A percentile compares a stretch with the other conserved stretches of the same genome.
phyloP scores from a whole-genome alignment of 30 jellyfish, hydroid and myxozoan genomes.

The Nemopilema nomurai region DNA sequence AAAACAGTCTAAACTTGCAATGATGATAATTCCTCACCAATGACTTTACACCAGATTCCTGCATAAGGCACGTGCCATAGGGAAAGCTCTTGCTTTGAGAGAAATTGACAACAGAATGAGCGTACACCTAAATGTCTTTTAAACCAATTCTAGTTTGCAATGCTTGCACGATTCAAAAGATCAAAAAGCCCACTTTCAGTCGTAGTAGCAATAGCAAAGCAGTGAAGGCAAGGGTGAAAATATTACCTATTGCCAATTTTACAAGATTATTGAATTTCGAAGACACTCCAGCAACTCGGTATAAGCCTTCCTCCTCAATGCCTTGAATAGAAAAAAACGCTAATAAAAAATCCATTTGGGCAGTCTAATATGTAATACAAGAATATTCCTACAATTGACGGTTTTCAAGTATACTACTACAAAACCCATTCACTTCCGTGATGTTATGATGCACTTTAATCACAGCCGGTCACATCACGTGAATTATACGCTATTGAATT shows the following conservation, averaged over 20 bases:
- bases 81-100: too few relatives aligned
- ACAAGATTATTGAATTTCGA: slow-evolving; percentile 82
- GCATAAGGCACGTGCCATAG: too few relatives aligned
- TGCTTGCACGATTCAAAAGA: neutral
- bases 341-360: too few relatives aligned
- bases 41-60: too few relatives aligned
- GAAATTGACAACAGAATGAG: neutral
- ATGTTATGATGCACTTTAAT: neutral
- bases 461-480: neutral
- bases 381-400: too few relatives aligned
- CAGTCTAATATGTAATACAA: too few relatives aligned
- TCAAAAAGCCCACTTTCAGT: neutral
- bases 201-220: neutral
- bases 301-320: slow-evolving; percentile 89
- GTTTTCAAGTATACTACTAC: too few relatives aligned
- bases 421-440: neutral
- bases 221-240: neutral
- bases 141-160: neutral
- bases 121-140: neutral
- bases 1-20: too few relatives aligned
- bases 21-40: too few relatives aligned
- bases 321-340: slow-evolving; percentile 50
- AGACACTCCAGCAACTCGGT: slow-evolving; percentile 96
- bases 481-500: too few relatives aligned
- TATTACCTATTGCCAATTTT: slow-evolving; percentile 77